Conservation (phyloP, 2,888 invertebrate species). For the Alitta virens region DNA sequence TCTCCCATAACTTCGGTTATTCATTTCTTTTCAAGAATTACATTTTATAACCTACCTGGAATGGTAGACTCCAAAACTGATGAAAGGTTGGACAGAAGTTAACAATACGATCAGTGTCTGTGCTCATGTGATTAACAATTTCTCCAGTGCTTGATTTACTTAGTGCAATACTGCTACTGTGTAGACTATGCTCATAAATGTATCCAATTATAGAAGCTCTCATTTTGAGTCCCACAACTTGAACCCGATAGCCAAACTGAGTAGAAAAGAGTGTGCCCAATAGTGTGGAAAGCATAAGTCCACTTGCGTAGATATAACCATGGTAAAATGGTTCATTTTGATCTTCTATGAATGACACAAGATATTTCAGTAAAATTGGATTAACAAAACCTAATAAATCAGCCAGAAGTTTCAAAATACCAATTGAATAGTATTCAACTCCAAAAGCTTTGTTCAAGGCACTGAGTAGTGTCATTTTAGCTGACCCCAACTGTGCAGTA, state of each 20-base stretch:
- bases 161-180: slow-evolving; percentile 57
- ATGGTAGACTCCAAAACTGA: slow-evolving; percentile 92
- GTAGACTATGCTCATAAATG: slow-evolving; percentile 72
- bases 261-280: slow-evolving; percentile 76
- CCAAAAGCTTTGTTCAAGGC: slow-evolving; percentile 50
- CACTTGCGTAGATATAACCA: slow-evolving; percentile 62
- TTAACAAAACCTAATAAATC: slow-evolving; percentile 85
- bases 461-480: slow-evolving; percentile 31
- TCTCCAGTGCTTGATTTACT: slow-evolving; percentile 68
- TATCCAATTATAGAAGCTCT: slow-evolving; percentile 80
- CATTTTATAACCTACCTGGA: slow-evolving; percentile 68
- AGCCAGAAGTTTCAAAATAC: slow-evolving; percentile 68
- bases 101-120: slow-evolving; percentile 90
- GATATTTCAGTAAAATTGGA: slow-evolving; percentile 79
- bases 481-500: neutral
- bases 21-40: no score
- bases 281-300: slow-evolving; percentile 68
- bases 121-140: slow-evolving; percentile 94
- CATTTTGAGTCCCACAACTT: slow-evolving; percentile 63
- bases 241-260: slow-evolving; percentile 87
- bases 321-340: slow-evolving; percentile 63
- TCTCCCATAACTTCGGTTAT: no score
- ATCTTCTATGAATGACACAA: slow-evolving; percentile 78
- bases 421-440: slow-evolving; percentile 47
- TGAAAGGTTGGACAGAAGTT: slow-evolving; percentile 96